Evolutionary conservation across 2,797 vertebrate species (phyloP), one percentile per base, ranked within the genome.

Genomic region (Sorex maritimensis): DNA sequence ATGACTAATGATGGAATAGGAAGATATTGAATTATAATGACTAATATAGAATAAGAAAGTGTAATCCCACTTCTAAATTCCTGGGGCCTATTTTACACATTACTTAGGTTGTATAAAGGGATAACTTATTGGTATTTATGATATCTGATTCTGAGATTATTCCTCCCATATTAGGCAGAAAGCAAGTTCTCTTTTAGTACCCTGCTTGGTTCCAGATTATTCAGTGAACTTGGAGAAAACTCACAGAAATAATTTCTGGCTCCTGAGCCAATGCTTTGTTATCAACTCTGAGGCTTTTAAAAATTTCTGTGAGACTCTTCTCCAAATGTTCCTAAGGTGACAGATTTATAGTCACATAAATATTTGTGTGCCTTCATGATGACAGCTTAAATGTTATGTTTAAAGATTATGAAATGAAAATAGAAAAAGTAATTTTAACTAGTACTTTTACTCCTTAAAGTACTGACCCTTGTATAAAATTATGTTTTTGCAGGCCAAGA

Each of bases 351-450:
- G 41, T 58, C 46, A 7, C 52, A 11, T 82, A 28, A 86, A 71
- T 80, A 81, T 34, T 46, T 63, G 17, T 75, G 72, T 77, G 34
- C 26, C 71, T 77, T 88, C 65, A 46, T 23, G 49, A 86, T 74
- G 41, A 80, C 85, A 92, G 86, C 81, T 95, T 88, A 89, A 89
- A 69, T 90, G 30, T 91, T 95, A 74, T 79, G 68, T 88, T 81
- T 92, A 73, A 67, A 90, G 81, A 93, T 95, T 94, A 73, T 92
- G 72, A 94, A 73, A 95, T 49, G 61, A 88, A 94, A 94, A 90
- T 87, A 92, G 69, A 49, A 82, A 91, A 81, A 82, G 34, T 44
- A 84, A 85, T 89, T 91, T 91, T 52, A 91, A 2, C 49, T 65
- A 52, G 17, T 17, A 34, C 23, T 19, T 67, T n/a, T 38, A 38